A percentile compares a stretch with the other conserved stretches of the same genome.
These are phyloP conservation scores for Philaenus spumarius DNA, from an alignment of 1,140 invertebrate species.

Conservation along the genomic window DNA sequence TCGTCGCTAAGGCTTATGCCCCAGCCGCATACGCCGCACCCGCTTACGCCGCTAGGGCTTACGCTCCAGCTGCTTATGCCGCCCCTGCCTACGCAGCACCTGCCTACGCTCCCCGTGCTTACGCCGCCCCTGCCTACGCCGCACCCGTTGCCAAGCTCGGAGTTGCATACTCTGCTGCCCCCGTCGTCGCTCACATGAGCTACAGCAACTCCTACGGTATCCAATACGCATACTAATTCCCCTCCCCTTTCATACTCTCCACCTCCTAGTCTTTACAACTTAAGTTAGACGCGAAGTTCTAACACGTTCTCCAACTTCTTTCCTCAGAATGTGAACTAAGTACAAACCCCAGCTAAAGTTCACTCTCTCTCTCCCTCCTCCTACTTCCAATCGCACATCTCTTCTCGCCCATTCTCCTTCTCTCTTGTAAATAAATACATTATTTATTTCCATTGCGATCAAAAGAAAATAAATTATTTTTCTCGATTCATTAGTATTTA, in stretches of 20 bases:
- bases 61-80: conserved; percentile 27
- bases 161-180: conserved; percentile 25
- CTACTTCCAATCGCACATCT: too few species aligned
- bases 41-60: conserved; percentile 18
- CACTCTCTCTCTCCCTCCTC: too few species aligned
- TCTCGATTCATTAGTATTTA: too few species aligned
- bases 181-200: conserved; percentile 28
- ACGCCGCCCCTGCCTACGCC: background rate
- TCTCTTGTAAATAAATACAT: too few species aligned
- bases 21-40: conserved; percentile 23
- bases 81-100: conserved; percentile 20
- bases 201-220: conserved; percentile 34
- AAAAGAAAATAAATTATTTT: too few species aligned
- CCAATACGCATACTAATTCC: conserved; percentile 32
- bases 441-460: too few species aligned
- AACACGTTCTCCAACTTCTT: too few species aligned
- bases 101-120: conserved; percentile 1
- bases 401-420: too few species aligned
- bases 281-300: too few species aligned
- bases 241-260: background rate
- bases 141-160: too few species aligned
- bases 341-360: too few species aligned
- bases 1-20: conserved; percentile 16
- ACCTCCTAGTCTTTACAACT: background rate
- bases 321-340: too few species aligned